Evolutionary conservation across 2,888 invertebrate genomes (phyloP).

Genomic region (Tinea trinotella): DNA sequence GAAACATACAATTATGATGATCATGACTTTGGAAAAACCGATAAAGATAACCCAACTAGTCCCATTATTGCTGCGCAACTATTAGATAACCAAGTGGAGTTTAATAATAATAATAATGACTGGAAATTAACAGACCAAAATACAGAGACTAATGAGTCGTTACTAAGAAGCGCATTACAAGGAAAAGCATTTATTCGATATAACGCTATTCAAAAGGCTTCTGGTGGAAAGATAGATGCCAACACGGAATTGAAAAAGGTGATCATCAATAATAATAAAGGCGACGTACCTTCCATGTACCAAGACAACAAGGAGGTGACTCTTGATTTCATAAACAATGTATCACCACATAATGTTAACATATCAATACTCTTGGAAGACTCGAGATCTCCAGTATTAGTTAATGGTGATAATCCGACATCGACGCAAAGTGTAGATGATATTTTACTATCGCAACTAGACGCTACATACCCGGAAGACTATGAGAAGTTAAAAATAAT

Average conservation of each 20-base stretch:
- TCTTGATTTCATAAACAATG: slow-evolving; percentile 53
- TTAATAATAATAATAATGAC: slow-evolving; percentile 85
- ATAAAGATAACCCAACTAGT: slow-evolving; percentile 56
- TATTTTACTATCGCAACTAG: slow-evolving; percentile 77
- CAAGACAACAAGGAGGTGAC: slow-evolving; percentile 51
- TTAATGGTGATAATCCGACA: slow-evolving; percentile 67
- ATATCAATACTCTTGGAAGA: slow-evolving; percentile 66
- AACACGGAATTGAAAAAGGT: slow-evolving; percentile 53
- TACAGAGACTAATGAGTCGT: slow-evolving; percentile 77
- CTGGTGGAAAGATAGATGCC: slow-evolving; percentile 52
- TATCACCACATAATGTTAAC: slow-evolving; percentile 55
- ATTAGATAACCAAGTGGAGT: slow-evolving; percentile 67
- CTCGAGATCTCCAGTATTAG: slow-evolving; percentile 49
- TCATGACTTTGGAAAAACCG: slow-evolving; percentile 46
- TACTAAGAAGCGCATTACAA: slow-evolving; percentile 86
- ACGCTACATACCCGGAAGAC: slow-evolving; percentile 81
- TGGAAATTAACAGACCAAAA: slow-evolving; percentile 86
- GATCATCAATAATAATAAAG: slow-evolving; percentile 61
- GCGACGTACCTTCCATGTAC: slow-evolving; percentile 72
- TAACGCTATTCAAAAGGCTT: slow-evolving; percentile 70
- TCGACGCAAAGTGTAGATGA: slow-evolving; percentile 79
- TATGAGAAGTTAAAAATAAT: slow-evolving; percentile 89
- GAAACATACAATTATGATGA: slow-evolving; percentile 59
- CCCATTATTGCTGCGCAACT: slow-evolving; percentile 66
- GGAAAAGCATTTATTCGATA: slow-evolving; percentile 78